These are phyloP conservation scores for Sympetrum striolatum DNA, from an alignment of 2,888 invertebrate genomes.

Conservation along the genomic window DNA sequence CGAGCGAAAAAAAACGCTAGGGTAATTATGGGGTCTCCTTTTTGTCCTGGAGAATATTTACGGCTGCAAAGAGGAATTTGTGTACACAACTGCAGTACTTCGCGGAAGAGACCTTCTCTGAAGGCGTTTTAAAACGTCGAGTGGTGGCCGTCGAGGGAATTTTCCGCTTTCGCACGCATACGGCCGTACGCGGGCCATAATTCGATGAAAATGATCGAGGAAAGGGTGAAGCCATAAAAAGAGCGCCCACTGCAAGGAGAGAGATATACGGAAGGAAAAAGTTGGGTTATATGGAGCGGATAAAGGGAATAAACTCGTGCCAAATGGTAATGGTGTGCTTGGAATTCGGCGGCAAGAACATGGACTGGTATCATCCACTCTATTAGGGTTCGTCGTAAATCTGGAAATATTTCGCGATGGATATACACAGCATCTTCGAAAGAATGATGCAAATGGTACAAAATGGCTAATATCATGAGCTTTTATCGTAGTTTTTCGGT, in stretches of 20 bases:
- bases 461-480: too few relatives aligned
- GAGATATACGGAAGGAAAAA: neutral
- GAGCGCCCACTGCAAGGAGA: neutral
- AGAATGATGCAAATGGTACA: neutral
- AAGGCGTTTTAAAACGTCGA: neutral
- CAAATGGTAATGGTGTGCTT: neutral
- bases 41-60: neutral
- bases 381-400: too few relatives aligned
- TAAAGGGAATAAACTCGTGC: neutral
- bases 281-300: neutral
- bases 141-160: neutral
- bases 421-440: neutral
- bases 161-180: neutral
- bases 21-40: neutral
- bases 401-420: neutral
- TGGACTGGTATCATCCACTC: too few relatives aligned
- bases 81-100: neutral
- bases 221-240: neutral
- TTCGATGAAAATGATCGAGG: slow-evolving; percentile 19
- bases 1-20: neutral
- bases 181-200: neutral
- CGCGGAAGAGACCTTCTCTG: neutral
- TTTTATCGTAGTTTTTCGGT: too few relatives aligned
- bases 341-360: neutral
- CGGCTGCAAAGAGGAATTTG: neutral